These are phyloP conservation scores for Eugnorisma glareosa DNA, from an alignment of 2,888 invertebrate species.

Conservation along the genomic window DNA sequence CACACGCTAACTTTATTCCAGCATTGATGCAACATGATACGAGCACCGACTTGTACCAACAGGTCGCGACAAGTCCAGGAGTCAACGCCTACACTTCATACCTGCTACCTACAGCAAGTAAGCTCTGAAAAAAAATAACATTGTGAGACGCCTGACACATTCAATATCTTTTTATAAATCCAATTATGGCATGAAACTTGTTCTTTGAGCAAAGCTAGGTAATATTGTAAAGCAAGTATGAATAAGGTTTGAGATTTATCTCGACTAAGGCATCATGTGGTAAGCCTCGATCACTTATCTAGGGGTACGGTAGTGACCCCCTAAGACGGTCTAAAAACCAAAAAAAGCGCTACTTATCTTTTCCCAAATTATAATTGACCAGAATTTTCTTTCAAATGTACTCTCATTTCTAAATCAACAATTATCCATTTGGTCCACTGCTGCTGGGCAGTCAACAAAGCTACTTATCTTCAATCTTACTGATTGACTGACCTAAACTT, in stretches of 20 bases:
- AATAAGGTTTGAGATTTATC: background rate
- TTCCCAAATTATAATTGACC: background rate
- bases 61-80: conserved; percentile 54
- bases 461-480: background rate
- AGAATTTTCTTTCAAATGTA: background rate
- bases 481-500: background rate
- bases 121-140: conserved; percentile 38
- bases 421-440: background rate
- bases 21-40: conserved; percentile 31
- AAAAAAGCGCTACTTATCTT: too few relatives aligned
- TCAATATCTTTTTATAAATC: conserved; percentile 54
- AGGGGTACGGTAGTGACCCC: background rate
- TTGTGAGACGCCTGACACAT: conserved; percentile 32
- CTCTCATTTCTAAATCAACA: background rate
- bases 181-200: conserved; percentile 41
- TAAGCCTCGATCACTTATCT: background rate
- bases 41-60: conserved; percentile 41
- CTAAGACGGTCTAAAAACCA: background rate
- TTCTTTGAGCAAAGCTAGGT: conserved; percentile 18
- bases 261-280: background rate
- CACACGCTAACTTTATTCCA: background rate
- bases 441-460: background rate
- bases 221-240: background rate
- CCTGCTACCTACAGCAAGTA: conserved; percentile 36
- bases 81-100: conserved; percentile 34